These are phyloP conservation scores for Genyomyrus donnyi DNA, from an alignment of 2,113 vertebrate genomes.

Conservation along the genomic window DNA sequence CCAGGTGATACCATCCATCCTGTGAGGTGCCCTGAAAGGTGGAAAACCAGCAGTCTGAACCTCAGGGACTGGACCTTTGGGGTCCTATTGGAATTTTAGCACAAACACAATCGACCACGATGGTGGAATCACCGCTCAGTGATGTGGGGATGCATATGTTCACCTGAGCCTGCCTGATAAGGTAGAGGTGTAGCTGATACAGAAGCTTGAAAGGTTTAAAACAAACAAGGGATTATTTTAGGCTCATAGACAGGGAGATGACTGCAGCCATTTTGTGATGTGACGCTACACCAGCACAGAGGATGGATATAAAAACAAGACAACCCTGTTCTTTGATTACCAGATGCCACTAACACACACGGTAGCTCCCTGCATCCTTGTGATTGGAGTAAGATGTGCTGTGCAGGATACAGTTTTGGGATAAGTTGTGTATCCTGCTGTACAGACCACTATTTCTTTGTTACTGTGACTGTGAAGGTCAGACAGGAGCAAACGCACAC, in stretches of 20 bases:
- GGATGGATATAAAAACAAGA: not conserved
- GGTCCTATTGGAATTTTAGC: not conserved
- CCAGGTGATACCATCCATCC: not conserved
- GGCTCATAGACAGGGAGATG: not conserved
- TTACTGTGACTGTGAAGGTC: not conserved
- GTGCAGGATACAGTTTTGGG: not conserved
- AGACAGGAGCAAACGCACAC: constrained; percentile 12
- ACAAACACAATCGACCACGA: not conserved
- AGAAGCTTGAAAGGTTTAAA: not conserved
- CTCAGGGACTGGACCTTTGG: not conserved
- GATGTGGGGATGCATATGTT: not conserved
- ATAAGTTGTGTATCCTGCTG: not conserved
- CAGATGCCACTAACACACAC: not conserved
- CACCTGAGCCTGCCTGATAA: not conserved
- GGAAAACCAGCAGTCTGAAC: not conserved
- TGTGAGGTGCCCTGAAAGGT: not conserved
- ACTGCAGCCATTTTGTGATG: not conserved
- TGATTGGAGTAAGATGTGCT: not conserved
- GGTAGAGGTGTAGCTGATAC: not conserved
- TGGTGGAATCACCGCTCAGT: not conserved
- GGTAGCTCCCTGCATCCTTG: not conserved
- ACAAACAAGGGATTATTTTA: not conserved
- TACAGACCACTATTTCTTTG: not conserved
- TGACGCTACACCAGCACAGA: not conserved
- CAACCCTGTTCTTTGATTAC: not conserved